phyloP scores from a whole-genome alignment of 2,113 vertebrate genomes.

The Heptranchias perlo region DNA sequence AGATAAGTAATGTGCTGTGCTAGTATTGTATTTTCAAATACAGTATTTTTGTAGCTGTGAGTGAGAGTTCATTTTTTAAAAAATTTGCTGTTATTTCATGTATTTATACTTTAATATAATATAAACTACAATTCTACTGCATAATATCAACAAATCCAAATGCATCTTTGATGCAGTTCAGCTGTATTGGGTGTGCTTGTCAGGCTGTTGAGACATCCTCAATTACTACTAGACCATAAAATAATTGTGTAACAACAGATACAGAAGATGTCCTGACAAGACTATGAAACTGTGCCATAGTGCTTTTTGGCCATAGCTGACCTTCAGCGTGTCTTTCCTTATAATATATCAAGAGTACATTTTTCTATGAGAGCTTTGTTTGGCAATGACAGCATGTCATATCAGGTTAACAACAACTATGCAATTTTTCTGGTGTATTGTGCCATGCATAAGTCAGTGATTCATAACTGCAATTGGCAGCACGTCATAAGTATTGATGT shows the following conservation, averaged over 20 bases:
- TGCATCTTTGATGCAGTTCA: not conserved
- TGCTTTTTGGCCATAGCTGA: slow-evolving; percentile 45
- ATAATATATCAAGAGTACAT: slow-evolving; percentile 3
- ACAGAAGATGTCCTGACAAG: slow-evolving; percentile 47
- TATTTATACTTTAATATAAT: not conserved
- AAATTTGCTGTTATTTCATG: not conserved
- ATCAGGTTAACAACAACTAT: slow-evolving; percentile 36
- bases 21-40: not conserved
- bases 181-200: not conserved
- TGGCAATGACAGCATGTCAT: not conserved
- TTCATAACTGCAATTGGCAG: not conserved
- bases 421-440: not conserved
- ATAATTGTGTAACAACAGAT: not conserved
- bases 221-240: not conserved
- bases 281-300: slow-evolving; percentile 44
- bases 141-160: not conserved
- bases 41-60: not conserved
- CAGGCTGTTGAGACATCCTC: not conserved
- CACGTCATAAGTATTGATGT: not conserved
- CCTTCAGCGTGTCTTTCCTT: slow-evolving; percentile 52
- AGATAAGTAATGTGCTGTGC: not conserved
- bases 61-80: not conserved
- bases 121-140: not conserved
- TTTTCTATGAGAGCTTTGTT: slow-evolving; percentile 19
- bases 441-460: not conserved